Percentiles rank a stretch among this genome's conserved stretches.
Conservation (phyloP, 2,888 invertebrate species). For the Sminthurinus aureus region DNA sequence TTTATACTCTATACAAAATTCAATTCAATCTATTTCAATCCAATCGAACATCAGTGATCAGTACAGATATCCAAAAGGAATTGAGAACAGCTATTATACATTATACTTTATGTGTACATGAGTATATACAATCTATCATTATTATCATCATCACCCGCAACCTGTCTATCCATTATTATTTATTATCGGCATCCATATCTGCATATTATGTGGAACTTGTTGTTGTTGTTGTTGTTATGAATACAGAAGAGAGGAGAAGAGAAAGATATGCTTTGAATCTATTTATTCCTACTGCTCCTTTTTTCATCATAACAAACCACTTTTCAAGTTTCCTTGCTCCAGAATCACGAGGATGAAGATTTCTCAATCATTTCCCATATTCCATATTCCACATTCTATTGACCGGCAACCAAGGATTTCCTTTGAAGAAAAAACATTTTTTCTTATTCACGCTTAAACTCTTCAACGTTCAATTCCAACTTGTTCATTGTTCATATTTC, state of each 20-base stretch:
- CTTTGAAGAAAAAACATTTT: conserved; percentile 11
- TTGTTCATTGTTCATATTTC: too few species aligned
- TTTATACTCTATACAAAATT: not conserved
- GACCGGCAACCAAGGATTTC: not conserved
- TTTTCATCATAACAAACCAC: not conserved
- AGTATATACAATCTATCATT: too few species aligned
- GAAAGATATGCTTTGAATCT: not conserved
- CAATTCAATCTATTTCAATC: too few species aligned
- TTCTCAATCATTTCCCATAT: conserved; percentile 19
- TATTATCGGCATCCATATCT: not conserved
- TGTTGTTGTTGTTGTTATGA: not conserved
- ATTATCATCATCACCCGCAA: too few species aligned
- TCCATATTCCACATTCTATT: conserved; percentile 7
- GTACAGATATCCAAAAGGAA: not conserved
- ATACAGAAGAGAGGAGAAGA: not conserved
- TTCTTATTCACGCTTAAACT: not conserved
- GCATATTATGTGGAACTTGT: not conserved
- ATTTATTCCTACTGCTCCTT: too few species aligned
- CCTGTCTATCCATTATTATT: too few species aligned
- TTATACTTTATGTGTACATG: too few species aligned
- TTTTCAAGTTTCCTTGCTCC: not conserved
- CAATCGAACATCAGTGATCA: not conserved
- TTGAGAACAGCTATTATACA: too few species aligned
- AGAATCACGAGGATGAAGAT: not conserved
- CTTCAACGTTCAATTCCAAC: not conserved